Evolutionary conservation across 2,113 vertebrate genomes (phyloP).

Genomic region (Tyrannus savana): DNA sequence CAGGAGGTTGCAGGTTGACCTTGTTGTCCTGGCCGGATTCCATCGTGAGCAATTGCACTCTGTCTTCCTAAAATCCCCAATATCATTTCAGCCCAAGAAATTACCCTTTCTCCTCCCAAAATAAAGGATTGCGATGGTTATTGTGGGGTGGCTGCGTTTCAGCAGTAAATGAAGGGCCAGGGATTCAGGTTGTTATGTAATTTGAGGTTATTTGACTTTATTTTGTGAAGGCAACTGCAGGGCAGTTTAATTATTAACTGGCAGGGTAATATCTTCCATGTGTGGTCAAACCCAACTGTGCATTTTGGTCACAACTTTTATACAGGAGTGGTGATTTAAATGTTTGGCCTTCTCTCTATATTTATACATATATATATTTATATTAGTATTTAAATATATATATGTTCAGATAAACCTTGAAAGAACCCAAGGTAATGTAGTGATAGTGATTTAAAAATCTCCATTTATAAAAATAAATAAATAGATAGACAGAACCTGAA

Average conservation of each 20-base stretch:
- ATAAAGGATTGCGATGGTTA: neutral
- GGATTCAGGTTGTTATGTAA: neutral
- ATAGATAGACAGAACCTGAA: neutral
- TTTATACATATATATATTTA: neutral
- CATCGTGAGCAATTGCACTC: neutral
- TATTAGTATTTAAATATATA: too few species aligned
- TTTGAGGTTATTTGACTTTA: neutral
- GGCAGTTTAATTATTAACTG: neutral
- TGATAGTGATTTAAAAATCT: neutral
- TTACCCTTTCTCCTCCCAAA: neutral
- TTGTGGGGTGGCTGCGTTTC: neutral
- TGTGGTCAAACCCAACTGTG: neutral
- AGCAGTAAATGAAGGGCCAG: neutral
- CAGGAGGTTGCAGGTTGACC: conserved; percentile 5
- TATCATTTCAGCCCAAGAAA: neutral
- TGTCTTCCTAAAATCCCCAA: neutral
- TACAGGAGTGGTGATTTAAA: neutral
- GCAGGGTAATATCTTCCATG: neutral
- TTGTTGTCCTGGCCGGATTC: neutral
- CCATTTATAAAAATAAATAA: neutral
- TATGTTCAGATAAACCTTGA: neutral
- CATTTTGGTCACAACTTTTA: neutral
- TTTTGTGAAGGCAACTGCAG: neutral
- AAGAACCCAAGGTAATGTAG: neutral
- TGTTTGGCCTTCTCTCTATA: neutral